phyloP scores from a whole-genome alignment of 2,113 vertebrate species.

The Saccopteryx leptura region DNA sequence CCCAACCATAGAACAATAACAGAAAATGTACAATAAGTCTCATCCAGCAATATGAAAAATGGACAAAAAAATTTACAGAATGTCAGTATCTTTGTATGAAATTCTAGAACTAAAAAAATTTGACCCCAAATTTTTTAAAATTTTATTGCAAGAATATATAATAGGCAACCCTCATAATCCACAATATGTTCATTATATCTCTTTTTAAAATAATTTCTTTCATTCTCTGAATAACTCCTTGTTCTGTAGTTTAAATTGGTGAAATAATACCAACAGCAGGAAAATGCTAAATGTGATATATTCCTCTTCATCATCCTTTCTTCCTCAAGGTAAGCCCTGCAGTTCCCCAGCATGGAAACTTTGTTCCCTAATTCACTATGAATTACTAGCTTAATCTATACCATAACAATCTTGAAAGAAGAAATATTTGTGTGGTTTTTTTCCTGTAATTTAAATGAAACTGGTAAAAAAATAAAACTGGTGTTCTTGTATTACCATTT shows the following conservation, averaged over 20 bases:
- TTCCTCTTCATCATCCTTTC: not conserved
- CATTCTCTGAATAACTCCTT: not conserved
- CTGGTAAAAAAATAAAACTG: conserved; percentile 22
- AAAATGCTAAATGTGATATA: not conserved
- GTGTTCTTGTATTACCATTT: not conserved
- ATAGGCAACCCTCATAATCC: not conserved
- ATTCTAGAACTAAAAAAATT: conserved; percentile 25
- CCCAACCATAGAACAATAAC: not conserved
- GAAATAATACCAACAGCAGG: not conserved
- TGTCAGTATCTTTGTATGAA: not conserved
- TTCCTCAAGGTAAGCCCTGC: conserved; percentile 8
- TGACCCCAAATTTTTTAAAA: not conserved
- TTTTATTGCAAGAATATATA: not conserved
- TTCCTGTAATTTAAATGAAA: conserved; percentile 48
- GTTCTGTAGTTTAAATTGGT: not conserved
- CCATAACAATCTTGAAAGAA: conserved; percentile 10
- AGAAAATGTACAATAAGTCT: not conserved
- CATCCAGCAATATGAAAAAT: not conserved
- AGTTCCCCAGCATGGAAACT: not conserved
- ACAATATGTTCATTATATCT: not conserved
- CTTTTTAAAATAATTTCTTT: not conserved
- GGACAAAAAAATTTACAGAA: not conserved
- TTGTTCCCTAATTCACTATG: conserved; percentile 49
- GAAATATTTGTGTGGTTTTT: not conserved
- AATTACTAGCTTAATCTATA: conserved; percentile 15